Evolutionary conservation across 2,888 invertebrate genomes (phyloP).

Genomic region (Trimorus sp.): DNA sequence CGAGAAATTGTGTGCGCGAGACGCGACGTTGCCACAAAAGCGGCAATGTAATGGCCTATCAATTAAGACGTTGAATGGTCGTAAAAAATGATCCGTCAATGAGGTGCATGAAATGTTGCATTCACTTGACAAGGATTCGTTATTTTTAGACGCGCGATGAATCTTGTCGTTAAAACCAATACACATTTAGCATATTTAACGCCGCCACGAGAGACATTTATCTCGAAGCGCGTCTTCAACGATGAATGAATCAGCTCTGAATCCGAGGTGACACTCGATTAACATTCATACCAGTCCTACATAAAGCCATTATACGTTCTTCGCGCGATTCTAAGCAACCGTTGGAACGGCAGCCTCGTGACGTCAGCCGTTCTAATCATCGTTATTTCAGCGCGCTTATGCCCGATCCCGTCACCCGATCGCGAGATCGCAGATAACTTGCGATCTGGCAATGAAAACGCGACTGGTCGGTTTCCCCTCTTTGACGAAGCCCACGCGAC

Average conservation of each 20-base stretch:
- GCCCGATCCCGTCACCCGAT: neutral
- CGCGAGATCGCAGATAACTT: constrained; percentile 15
- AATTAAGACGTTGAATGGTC: neutral
- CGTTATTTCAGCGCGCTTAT: constrained; percentile 24
- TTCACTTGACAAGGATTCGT: constrained; percentile 26
- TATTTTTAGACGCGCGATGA: constrained; percentile 44
- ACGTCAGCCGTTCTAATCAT: constrained; percentile 41
- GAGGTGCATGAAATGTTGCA: constrained; percentile 15
- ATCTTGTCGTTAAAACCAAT: constrained; percentile 47
- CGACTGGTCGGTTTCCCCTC: too few relatives aligned
- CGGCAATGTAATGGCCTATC: neutral
- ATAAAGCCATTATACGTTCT: constrained; percentile 40
- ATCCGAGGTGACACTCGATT: constrained; percentile 46
- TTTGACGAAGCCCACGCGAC: too few relatives aligned
- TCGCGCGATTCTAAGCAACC: constrained; percentile 35
- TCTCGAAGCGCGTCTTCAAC: constrained; percentile 39
- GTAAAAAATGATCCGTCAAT: constrained; percentile 22
- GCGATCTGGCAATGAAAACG: too few relatives aligned
- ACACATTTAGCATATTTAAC: constrained; percentile 45
- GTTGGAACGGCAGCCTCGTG: constrained; percentile 23
- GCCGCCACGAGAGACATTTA: constrained; percentile 39
- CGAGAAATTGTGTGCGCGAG: too few relatives aligned
- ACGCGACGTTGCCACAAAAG: too few relatives aligned
- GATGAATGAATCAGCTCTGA: constrained; percentile 49
- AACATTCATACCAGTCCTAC: constrained; percentile 43